A percentile compares a stretch with the other conserved stretches of the same genome.
These are phyloP conservation scores for Sardina pilchardus DNA, from an alignment of 2,113 vertebrate genomes.

Conservation along the genomic window DNA sequence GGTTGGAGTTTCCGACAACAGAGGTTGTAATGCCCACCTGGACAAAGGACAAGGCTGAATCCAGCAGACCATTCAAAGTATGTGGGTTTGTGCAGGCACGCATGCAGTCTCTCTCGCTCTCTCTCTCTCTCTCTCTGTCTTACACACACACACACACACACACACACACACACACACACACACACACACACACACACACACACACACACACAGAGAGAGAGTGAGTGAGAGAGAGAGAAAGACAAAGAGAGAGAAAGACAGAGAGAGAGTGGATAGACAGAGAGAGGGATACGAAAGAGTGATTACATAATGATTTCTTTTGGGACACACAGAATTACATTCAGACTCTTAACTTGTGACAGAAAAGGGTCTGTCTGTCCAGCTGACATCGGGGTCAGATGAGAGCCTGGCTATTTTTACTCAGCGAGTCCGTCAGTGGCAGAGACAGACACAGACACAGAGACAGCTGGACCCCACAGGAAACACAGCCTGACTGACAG, in stretches of 20 bases:
- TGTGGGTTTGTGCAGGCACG: slow-evolving; percentile 85
- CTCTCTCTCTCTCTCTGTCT: neutral
- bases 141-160: neutral
- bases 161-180: slow-evolving; percentile 70
- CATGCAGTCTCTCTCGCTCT: slow-evolving; percentile 55
- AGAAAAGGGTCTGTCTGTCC: slow-evolving; percentile 38
- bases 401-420: slow-evolving; percentile 60
- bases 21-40: neutral
- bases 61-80: slow-evolving; percentile 78
- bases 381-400: slow-evolving; percentile 48
- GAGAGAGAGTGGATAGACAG: slow-evolving; percentile 54
- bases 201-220: slow-evolving; percentile 27
- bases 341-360: slow-evolving; percentile 50
- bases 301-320: neutral
- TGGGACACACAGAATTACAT: slow-evolving; percentile 27
- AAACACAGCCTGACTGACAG: slow-evolving; percentile 41
- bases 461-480: slow-evolving; percentile 58
- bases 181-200: slow-evolving; percentile 56
- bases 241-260: too few relatives aligned
- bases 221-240: slow-evolving; percentile 58
- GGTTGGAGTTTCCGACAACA: slow-evolving; percentile 15
- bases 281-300: slow-evolving; percentile 5
- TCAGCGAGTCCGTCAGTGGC: slow-evolving; percentile 35
- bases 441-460: neutral
- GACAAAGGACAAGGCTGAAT: slow-evolving; percentile 76